A percentile compares a stretch with the other conserved stretches of the same genome.
Conservation (phyloP, 2,113 vertebrate genomes). For the Seriola dumerili region DNA sequence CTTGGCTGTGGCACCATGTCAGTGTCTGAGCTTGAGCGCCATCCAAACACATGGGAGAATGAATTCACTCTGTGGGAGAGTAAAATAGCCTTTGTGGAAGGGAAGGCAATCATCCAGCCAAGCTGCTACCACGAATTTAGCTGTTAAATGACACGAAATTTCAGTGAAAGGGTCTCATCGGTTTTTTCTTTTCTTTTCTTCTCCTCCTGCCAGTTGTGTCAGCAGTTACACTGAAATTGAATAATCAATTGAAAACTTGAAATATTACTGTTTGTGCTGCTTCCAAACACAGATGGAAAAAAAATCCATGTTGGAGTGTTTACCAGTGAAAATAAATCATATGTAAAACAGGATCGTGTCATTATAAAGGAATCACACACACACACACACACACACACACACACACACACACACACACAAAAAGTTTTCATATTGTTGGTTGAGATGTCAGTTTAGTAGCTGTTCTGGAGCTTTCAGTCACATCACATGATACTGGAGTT, state of each 20-base stretch:
- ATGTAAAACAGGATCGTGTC: neutral
- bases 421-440: too few relatives aligned
- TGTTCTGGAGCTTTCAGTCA: too few relatives aligned
- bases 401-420: too few relatives aligned
- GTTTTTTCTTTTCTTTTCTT: neutral
- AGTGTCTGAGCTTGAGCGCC: conserved; percentile 55
- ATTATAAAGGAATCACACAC: too few relatives aligned
- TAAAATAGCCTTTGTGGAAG: conserved; percentile 57
- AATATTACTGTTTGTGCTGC: neutral
- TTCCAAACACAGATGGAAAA: neutral
- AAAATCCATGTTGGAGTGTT: neutral
- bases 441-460: too few relatives aligned
- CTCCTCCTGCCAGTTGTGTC: conserved; percentile 26
- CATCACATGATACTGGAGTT: too few relatives aligned
- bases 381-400: too few relatives aligned
- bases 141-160: conserved; percentile 50
- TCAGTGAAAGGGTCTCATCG: conserved; percentile 25
- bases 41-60: conserved; percentile 75
- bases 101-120: conserved; percentile 75
- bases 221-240: conserved; percentile 9
- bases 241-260: neutral
- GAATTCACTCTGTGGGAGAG: conserved; percentile 74
- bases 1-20: conserved; percentile 51
- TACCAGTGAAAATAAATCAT: neutral
- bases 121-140: conserved; percentile 68